These are phyloP conservation scores for Schizopygopsis pylzovi DNA, from an alignment of 2,797 vertebrate genomes.

Conservation along the genomic window DNA sequence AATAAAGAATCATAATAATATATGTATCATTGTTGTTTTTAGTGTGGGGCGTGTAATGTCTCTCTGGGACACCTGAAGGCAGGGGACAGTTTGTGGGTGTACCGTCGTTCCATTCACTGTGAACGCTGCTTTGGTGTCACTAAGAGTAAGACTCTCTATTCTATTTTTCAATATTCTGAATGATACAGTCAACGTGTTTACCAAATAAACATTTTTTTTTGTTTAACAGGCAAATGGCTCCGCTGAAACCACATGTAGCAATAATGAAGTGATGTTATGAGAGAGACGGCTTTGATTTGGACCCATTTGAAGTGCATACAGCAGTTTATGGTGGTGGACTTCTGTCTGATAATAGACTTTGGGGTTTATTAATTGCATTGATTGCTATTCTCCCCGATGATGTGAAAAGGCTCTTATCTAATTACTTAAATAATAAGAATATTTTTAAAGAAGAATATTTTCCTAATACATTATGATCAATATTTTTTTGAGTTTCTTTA, in stretches of 20 bases:
- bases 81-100: slow-evolving; percentile 95
- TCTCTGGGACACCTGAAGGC: slow-evolving; percentile 88
- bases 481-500: neutral
- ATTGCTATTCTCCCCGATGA: neutral
- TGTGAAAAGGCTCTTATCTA: neutral
- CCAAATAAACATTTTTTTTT: neutral
- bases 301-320: neutral
- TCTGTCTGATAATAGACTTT: neutral
- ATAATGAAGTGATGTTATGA: slow-evolving; percentile 35
- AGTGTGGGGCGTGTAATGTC: slow-evolving; percentile 90
- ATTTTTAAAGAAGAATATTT: neutral
- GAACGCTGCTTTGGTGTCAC: slow-evolving; percentile 88
- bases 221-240: slow-evolving; percentile 76
- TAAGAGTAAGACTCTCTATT: slow-evolving; percentile 78
- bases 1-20: too few species aligned
- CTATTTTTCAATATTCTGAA: neutral
- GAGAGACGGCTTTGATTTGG: slow-evolving; percentile 13
- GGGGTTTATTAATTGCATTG: slow-evolving; percentile 9
- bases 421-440: neutral
- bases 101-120: slow-evolving; percentile 88
- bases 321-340: slow-evolving; percentile 29
- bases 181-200: neutral
- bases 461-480: neutral
- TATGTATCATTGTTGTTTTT: slow-evolving; percentile 1
- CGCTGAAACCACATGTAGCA: slow-evolving; percentile 62